Base-by-base conservation (phyloP, 2,888 invertebrate genomes). In the Plebejus argus region DNA sequence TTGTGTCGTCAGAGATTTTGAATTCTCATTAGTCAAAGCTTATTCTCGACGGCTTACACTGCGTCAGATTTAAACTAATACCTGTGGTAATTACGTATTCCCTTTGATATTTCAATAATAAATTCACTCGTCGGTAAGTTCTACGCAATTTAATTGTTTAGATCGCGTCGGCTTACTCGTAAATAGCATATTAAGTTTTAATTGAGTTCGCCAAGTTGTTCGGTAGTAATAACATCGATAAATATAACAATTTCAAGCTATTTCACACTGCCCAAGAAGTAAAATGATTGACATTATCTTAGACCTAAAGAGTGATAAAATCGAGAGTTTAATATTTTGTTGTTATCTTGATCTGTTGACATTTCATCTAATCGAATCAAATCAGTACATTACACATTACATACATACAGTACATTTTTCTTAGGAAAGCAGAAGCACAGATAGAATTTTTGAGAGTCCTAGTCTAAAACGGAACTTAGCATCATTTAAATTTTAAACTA, bases 11-110 rank as follows among this genome's bases (percentile, higher is more conserved):
- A 18, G 39, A 39, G 71, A 18, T 39, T 39, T 71, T 8, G 35
- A 71, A 39, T 39, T 39, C 71, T 71, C 71, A 71, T 39, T 71
- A 71, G 39, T n/a, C 35, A 20, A 71, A 71, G 35, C 71, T 70
- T 70, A 28, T 18, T 70, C 35, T 39, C 8, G 35, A 28, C 35
- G 70, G 61, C 23, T 4, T 28, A 33, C 18, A 66, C 66, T 28
- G 18, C 28, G 8, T 33, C 28, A 66, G 66, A 66, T 66, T 66
- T 28, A 66, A 66, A 66, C 28, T 66, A 66, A 66, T 66, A 66
- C 28, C 28, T 33, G 61, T 61, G 15, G 28, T 33, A 18, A 33
- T 66, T 33, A 66, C 28, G 66, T 66, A 66, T 33, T 66, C 66
- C 66, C 66, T 66, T 66, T 66, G 66, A 66, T 66, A 28, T 66